Evolutionary conservation across 1,140 invertebrate species (phyloP).

Genomic region (Micrasema longulum): DNA sequence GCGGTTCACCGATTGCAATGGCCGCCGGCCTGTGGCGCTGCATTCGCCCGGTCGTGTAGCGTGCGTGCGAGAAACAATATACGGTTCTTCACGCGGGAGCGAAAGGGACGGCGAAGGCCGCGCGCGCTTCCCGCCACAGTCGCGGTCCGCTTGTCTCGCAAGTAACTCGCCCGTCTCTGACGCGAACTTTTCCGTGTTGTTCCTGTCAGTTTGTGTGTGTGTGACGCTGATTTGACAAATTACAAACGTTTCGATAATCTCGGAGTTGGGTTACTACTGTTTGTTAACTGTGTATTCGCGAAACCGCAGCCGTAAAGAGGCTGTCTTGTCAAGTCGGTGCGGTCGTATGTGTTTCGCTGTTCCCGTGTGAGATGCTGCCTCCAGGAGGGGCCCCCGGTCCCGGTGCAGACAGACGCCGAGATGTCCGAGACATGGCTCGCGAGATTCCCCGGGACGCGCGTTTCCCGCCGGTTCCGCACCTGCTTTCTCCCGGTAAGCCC

Average conservation of each 20-base stretch:
- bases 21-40: constrained; percentile 30
- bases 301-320: not conserved
- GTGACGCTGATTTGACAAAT: constrained; percentile 23
- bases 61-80: constrained; percentile 38
- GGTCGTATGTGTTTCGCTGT: constrained; percentile 37
- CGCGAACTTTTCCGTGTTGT: constrained; percentile 19
- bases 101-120: constrained; percentile 42
- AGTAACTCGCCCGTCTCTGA: constrained; percentile 26
- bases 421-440: constrained; percentile 63
- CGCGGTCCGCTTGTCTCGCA: constrained; percentile 43
- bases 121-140: constrained; percentile 42
- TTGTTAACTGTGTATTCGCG: constrained; percentile 33
- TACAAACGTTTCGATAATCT: constrained; percentile 22
- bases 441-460: constrained; percentile 64
- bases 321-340: constrained; percentile 27
- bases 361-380: constrained; percentile 60
- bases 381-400: constrained; percentile 64
- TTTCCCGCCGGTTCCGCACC: constrained; percentile 55
- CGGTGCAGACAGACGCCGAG: constrained; percentile 63
- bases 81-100: constrained; percentile 6
- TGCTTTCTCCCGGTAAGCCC: constrained; percentile 45
- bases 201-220: constrained; percentile 29
- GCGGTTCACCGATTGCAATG: constrained; percentile 29
- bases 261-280: not conserved
- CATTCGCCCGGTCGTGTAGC: constrained; percentile 37